Evolutionary conservation across 2,888 invertebrate species (phyloP).

Genomic region (Drosophila recens): DNA sequence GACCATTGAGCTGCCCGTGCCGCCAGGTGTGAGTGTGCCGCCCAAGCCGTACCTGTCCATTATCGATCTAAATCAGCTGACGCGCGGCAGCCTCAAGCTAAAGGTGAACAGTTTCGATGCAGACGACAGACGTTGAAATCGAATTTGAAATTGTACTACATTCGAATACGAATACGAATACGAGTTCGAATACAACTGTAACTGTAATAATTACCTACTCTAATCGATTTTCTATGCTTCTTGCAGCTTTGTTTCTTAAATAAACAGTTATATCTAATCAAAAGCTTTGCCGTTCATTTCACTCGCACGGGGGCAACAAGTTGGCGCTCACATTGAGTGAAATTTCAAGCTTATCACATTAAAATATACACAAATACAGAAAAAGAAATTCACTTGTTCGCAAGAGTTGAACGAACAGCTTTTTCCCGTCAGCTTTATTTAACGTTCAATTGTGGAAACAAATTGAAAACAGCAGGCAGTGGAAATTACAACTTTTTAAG

Average conservation of each 20-base stretch:
- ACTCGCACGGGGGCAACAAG: constrained; percentile 48
- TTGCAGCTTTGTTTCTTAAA: constrained; percentile 48
- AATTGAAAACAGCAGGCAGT: background rate
- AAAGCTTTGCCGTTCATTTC: constrained; percentile 14
- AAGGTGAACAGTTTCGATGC: constrained; percentile 69
- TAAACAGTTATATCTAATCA: constrained; percentile 55
- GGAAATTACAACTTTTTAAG: background rate
- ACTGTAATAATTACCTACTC: constrained; percentile 20
- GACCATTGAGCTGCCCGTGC: constrained; percentile 70
- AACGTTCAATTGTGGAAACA: background rate
- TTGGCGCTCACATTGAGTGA: constrained; percentile 38
- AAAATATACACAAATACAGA: constrained; percentile 10
- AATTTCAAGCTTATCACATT: constrained; percentile 40
- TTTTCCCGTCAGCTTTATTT: background rate
- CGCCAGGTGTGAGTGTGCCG: constrained; percentile 82
- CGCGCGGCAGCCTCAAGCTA: constrained; percentile 87
- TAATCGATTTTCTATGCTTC: constrained; percentile 58
- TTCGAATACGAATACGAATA: background rate
- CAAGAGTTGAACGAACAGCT: background rate
- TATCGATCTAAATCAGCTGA: constrained; percentile 90
- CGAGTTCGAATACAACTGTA: constrained; percentile 1
- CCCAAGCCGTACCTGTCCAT: constrained; percentile 89
- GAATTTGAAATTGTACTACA: background rate
- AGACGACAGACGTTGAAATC: constrained; percentile 60
- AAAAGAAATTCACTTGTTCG: background rate